Base-by-base conservation (phyloP, 2,797 vertebrate species). In the Trachops cirrhosus region DNA sequence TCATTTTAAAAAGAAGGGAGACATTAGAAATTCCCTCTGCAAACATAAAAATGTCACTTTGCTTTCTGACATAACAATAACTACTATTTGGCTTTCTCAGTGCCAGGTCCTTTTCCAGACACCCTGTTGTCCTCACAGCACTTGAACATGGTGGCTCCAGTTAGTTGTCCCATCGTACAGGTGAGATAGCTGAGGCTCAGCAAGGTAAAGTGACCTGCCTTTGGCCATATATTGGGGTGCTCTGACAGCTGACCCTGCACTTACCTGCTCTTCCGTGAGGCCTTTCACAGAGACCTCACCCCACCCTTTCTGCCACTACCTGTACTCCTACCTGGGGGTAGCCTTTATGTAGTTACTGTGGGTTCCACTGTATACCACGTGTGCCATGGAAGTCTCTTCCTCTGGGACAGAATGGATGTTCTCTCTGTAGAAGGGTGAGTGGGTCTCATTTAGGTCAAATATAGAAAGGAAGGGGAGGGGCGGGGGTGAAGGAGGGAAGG, bases 381-480 rank as follows among this genome's bases (percentile, higher is more conserved):
- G 24, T 41, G 77, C 79, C 26, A 18, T 4, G 3, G 10, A 77
- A 18, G 16, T 41, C 64, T 78, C 73, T 82, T 88, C n/a, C 70
- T 54, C 70, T 48, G 50, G 41, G 68, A 22, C 1, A 26, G 86
- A 80, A 71, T 21, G 70, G 86, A 48, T 18, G 44, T 52, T 70
- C 83, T 82, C 71, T 89, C 80, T 41, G 59, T 22, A 32, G 32
- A 12, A 52, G 54, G 59, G n/a, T 29, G 41, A 94, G 37, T 46
- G n/a, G 87, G 85, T 86, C 19, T 3, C 89, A 50, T 89, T 68
- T 50, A 84, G 96, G 95, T 97, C 95, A 96, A 93, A 93, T 44
- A 80, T 11, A 50, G 91, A 87, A 54, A 46, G 91, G 10, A 48
- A 89, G 41, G 32, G 62, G 44, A 57, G 41, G 50, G 22, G 41